These are phyloP conservation scores for Acleris emargana DNA, from an alignment of 2,888 invertebrate genomes.

Conservation along the genomic window DNA sequence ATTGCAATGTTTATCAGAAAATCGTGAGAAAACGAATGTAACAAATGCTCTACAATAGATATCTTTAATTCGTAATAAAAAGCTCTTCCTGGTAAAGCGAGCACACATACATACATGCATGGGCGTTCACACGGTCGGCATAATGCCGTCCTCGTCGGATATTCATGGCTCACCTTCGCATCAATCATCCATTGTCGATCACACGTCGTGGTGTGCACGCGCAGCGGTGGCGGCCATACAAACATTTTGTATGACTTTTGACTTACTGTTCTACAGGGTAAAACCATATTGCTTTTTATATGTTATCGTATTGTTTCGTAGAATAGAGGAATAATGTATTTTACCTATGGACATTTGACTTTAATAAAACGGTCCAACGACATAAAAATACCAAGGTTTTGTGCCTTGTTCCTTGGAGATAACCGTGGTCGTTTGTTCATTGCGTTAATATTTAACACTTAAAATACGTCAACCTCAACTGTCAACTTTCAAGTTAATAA, in stretches of 20 bases:
- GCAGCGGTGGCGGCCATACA: conserved; percentile 18
- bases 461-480: too few relatives aligned
- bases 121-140: conserved; percentile 15
- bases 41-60: conserved; percentile 3
- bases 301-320: too few relatives aligned
- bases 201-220: conserved; percentile 6
- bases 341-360: too few relatives aligned
- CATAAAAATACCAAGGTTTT: too few relatives aligned
- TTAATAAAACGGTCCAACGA: too few relatives aligned
- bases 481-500: too few relatives aligned
- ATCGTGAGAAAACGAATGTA: conserved; percentile 1
- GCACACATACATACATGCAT: conserved; percentile 2
- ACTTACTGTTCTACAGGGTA: too few relatives aligned
- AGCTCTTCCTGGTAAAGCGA: conserved; percentile 6
- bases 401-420: too few relatives aligned
- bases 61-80: conserved; percentile 7
- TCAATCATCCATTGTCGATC: conserved; percentile 37
- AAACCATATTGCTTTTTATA: too few relatives aligned
- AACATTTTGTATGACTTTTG: not conserved
- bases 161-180: conserved; percentile 33
- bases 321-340: too few relatives aligned
- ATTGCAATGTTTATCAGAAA: not conserved
- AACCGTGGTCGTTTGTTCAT: too few relatives aligned
- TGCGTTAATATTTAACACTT: too few relatives aligned
- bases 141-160: conserved; percentile 25